Conservation (phyloP, 2,113 vertebrate genomes). For the Ageneiosus marmoratus region DNA sequence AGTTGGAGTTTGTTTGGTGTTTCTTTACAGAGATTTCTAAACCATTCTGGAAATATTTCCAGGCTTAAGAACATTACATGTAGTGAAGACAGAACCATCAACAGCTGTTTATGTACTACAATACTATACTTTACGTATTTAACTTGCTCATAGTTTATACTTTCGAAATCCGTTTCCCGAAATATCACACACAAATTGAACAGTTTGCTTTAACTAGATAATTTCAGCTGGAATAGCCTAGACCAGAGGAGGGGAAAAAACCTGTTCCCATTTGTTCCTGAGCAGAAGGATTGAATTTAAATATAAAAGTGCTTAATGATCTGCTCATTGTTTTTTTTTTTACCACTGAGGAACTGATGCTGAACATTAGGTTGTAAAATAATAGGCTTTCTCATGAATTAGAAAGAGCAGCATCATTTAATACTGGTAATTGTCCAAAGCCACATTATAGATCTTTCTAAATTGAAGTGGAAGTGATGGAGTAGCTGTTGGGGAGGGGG, state of each 20-base stretch:
- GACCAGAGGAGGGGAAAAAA: not conserved
- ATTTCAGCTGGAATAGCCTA: not conserved
- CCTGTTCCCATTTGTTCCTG: conserved; percentile 4
- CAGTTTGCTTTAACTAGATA: not conserved
- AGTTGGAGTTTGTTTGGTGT: not conserved
- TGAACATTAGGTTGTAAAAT: conserved; percentile 31
- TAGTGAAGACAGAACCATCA: not conserved
- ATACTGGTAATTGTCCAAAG: conserved; percentile 34
- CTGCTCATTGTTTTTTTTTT: conserved; percentile 27
- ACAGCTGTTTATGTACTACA: no score
- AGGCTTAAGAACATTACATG: not conserved
- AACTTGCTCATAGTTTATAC: not conserved
- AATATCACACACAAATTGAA: not conserved
- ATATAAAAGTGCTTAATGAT: conserved; percentile 35
- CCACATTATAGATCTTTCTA: conserved; percentile 28
- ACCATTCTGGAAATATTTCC: not conserved
- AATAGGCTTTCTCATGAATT: conserved; percentile 18
- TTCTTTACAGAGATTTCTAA: not conserved
- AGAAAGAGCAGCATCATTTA: conserved; percentile 30
- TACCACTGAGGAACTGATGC: conserved; percentile 20
- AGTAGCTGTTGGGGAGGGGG: not conserved
- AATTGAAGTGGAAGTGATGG: conserved; percentile 23
- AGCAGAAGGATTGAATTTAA: conserved; percentile 9
- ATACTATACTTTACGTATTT: no score
- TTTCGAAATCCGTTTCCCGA: no score